A percentile compares a stretch with the other conserved stretches of the same genome.
Evolutionary conservation across 2,113 vertebrate genomes (phyloP).

Genomic region (Sarotherodon lohbergeri): DNA sequence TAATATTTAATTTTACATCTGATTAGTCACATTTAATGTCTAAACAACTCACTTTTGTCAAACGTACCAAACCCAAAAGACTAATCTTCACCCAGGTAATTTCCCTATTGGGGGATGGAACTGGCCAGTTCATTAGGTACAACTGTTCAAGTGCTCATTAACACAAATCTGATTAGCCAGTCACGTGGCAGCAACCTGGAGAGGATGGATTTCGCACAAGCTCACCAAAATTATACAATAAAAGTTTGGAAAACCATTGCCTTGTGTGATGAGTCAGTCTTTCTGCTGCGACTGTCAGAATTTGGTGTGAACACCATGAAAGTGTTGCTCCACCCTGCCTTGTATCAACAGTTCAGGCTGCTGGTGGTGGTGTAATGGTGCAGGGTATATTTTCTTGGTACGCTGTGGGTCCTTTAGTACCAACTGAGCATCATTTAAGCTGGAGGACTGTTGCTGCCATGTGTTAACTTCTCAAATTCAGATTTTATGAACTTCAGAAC

Average conservation of each 20-base stretch:
- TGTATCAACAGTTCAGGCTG: neutral
- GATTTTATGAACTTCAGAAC: neutral
- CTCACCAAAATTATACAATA: neutral
- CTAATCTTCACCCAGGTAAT: neutral
- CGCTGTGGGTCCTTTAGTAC: rapidly evolving
- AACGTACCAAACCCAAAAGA: neutral
- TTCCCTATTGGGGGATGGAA: neutral
- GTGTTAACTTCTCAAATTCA: neutral
- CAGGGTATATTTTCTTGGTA: rapidly evolving
- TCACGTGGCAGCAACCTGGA: neutral
- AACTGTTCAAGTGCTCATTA: neutral
- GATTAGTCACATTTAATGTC: neutral
- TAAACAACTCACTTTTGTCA: neutral
- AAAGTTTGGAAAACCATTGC: neutral
- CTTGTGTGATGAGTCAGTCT: neutral
- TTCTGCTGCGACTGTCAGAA: rapidly evolving
- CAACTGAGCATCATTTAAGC: neutral
- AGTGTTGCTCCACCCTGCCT: neutral
- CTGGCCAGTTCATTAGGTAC: neutral
- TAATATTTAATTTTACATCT: neutral
- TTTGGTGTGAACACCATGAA: neutral
- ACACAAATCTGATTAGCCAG: neutral
- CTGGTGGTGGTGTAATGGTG: neutral
- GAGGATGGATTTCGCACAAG: neutral
- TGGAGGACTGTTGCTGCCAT: neutral